Percentiles rank a stretch among this genome's conserved stretches.
These are phyloP conservation scores for Cyprinella venusta DNA, from an alignment of 2,797 vertebrate species.

Conservation along the genomic window DNA sequence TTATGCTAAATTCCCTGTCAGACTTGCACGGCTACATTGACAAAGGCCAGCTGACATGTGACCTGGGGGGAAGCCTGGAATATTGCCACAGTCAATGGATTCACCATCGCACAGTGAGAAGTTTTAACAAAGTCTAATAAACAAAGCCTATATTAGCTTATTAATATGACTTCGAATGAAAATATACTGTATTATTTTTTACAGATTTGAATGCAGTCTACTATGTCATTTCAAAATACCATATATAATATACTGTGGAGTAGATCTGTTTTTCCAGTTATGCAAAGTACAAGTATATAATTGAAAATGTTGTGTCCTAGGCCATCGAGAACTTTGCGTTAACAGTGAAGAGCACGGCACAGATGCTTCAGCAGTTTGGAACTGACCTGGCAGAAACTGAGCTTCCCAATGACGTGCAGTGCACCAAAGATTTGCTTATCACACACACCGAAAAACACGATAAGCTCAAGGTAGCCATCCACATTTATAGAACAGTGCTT, in stretches of 20 bases:
- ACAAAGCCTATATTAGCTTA: neutral
- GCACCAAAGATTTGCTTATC: constrained; percentile 87
- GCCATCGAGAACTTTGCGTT: constrained; percentile 96
- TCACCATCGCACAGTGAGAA: constrained; percentile 90
- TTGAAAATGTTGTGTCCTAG: constrained; percentile 68
- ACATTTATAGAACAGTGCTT: neutral
- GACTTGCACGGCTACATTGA: constrained; percentile 92
- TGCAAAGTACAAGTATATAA: neutral
- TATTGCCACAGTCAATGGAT: constrained; percentile 94
- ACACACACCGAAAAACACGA: constrained; percentile 82
- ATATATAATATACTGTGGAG: neutral
- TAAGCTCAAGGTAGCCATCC: constrained; percentile 83
- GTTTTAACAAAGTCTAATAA: neutral
- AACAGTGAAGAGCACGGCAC: constrained; percentile 91
- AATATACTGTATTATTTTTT: too few species aligned
- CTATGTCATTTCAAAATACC: neutral
- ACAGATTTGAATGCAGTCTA: neutral
- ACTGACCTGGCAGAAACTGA: constrained; percentile 86
- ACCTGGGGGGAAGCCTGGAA: constrained; percentile 89
- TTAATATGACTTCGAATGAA: too few species aligned
- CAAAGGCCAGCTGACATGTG: constrained; percentile 88
- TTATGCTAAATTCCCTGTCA: constrained; percentile 92
- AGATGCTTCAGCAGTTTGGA: constrained; percentile 91
- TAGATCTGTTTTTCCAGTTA: neutral
- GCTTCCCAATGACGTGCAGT: constrained; percentile 87